Evolutionary conservation across 2,797 vertebrate species (phyloP).

Genomic region (Neomorphus geoffroyi): DNA sequence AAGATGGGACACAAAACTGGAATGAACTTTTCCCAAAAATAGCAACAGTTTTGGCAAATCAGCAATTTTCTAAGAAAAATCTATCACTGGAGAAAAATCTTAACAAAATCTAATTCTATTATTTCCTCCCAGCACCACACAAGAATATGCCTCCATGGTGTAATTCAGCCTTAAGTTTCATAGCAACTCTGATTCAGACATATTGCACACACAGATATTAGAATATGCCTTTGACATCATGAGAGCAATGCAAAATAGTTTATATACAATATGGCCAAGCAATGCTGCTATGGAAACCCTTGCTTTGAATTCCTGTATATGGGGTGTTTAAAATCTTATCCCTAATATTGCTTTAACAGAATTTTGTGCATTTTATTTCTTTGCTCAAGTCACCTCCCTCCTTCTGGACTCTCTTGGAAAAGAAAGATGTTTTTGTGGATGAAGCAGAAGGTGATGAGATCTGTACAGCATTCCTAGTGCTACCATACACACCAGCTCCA

Average conservation of each 20-base stretch:
- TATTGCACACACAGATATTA: constrained; percentile 58
- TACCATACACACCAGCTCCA: not conserved
- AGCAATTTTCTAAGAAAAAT: constrained; percentile 57
- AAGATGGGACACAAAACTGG: not conserved
- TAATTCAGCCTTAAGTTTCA: constrained; percentile 56
- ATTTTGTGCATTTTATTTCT: not conserved
- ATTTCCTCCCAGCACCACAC: constrained; percentile 19
- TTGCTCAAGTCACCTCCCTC: not conserved
- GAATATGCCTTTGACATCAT: constrained; percentile 63
- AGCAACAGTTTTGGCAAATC: constrained; percentile 48
- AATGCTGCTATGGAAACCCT: constrained; percentile 64
- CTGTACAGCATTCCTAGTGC: not conserved
- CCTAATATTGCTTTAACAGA: constrained; percentile 1
- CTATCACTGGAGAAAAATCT: constrained; percentile 52
- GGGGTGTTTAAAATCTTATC: not conserved
- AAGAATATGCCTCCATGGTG: constrained; percentile 41
- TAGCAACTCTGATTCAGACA: constrained; percentile 58
- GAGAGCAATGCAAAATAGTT: constrained; percentile 53
- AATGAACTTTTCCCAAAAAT: constrained; percentile 29
- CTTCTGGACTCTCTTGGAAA: not conserved
- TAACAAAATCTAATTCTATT: constrained; percentile 22
- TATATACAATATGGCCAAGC: constrained; percentile 55
- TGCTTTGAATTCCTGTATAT: not conserved
- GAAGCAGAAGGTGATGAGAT: not conserved
- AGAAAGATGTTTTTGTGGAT: not conserved